phyloP scores from a whole-genome alignment of 2,888 invertebrate species.

The Dolomedes plantarius region DNA sequence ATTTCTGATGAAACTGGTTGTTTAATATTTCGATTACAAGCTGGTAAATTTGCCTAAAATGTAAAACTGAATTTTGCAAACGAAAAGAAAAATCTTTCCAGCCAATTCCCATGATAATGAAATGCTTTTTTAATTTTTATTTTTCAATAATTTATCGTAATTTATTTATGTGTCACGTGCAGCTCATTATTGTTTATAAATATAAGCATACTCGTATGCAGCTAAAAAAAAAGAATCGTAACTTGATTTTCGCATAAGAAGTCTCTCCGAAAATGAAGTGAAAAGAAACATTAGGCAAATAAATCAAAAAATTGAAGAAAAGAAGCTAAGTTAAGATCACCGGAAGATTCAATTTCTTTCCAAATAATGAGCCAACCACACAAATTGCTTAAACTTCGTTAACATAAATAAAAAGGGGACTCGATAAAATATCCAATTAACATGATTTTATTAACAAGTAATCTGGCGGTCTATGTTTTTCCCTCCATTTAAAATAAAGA shows the following conservation, averaged over 20 bases:
- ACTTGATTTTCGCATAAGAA: conserved; percentile 3
- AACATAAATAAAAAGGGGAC: conserved; percentile 33
- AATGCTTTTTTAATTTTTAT: background rate
- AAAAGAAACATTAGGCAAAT: background rate
- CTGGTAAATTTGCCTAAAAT: too few relatives aligned
- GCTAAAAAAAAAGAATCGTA: background rate
- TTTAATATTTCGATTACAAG: too few relatives aligned
- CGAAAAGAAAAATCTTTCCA: too few relatives aligned
- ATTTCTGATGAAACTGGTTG: too few relatives aligned
- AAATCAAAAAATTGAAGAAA: background rate
- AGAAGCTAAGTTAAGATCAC: background rate
- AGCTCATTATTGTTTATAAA: background rate
- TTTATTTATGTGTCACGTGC: background rate
- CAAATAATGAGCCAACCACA: conserved; percentile 54
- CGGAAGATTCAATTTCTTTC: conserved; percentile 54
- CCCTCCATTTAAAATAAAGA: conserved; percentile 45
- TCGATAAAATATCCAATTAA: conserved; percentile 66
- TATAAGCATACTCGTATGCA: background rate
- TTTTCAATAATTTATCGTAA: background rate
- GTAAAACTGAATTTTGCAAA: too few relatives aligned
- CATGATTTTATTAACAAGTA: conserved; percentile 68
- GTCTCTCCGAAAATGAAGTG: background rate
- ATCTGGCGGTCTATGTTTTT: conserved; percentile 48
- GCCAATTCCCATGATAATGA: background rate
- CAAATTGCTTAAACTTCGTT: conserved; percentile 64